A percentile compares a stretch with the other conserved stretches of the same genome.
These are phyloP conservation scores for Pygoscelis adeliae DNA, from an alignment of 2,113 vertebrate genomes.

Conservation along the genomic window DNA sequence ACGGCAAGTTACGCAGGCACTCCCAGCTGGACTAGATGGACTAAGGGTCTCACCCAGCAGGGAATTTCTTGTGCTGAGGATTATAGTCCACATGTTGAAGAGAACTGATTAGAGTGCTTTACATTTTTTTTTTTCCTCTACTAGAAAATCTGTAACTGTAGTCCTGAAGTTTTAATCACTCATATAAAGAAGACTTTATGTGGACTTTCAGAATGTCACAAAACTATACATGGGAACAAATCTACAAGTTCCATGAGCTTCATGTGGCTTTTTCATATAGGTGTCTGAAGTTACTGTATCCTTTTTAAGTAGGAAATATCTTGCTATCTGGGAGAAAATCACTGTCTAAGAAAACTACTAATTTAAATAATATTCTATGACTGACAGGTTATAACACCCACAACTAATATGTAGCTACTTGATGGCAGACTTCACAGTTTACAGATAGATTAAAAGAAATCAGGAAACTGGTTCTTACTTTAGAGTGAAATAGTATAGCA, in stretches of 20 bases:
- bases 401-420: slow-evolving; percentile 9
- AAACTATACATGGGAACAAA: not conserved
- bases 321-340: slow-evolving; percentile 11
- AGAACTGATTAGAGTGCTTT: not conserved
- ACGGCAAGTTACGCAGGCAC: not conserved
- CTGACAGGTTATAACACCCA: slow-evolving; percentile 33
- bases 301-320: not conserved
- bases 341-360: not conserved
- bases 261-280: not conserved
- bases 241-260: not conserved
- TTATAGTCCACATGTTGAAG: not conserved
- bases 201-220: not conserved
- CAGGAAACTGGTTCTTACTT: not conserved
- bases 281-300: not conserved
- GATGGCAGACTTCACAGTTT: slow-evolving; percentile 22
- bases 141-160: not conserved
- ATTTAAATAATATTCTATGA: slow-evolving; percentile 3
- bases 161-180: not conserved
- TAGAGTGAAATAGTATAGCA: not conserved
- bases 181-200: not conserved
- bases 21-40: not conserved
- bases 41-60: not conserved
- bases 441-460: slow-evolving; percentile 12
- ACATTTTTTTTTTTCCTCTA: fast-evolving
- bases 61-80: not conserved